Evolutionary conservation across 1,140 invertebrate genomes (phyloP).

Genomic region (Mesaphorura yosii): DNA sequence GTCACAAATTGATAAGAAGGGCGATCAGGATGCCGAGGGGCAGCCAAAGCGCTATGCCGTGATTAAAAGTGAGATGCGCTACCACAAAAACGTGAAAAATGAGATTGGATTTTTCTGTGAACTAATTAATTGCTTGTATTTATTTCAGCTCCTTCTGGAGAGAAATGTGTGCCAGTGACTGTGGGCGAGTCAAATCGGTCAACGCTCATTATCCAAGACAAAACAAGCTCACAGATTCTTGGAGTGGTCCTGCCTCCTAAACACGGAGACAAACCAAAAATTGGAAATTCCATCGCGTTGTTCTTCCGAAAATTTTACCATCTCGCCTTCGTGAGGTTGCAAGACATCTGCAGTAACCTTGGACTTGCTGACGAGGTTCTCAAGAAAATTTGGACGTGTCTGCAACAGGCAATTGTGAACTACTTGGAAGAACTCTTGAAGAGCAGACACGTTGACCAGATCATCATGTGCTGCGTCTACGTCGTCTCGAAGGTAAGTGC

Average conservation of each 20-base stretch:
- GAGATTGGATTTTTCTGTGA: slow-evolving; percentile 2
- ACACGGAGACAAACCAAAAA: slow-evolving; percentile 31
- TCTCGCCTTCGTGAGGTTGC: slow-evolving; percentile 74
- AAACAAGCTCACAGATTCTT: slow-evolving; percentile 30
- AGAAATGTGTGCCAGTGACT: slow-evolving; percentile 30
- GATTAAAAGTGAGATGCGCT: slow-evolving; percentile 27
- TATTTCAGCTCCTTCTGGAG: slow-evolving; percentile 26
- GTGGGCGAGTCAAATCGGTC: slow-evolving; percentile 29
- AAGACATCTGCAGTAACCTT: slow-evolving; percentile 75
- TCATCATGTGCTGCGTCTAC: slow-evolving; percentile 97
- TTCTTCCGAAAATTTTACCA: slow-evolving; percentile 67
- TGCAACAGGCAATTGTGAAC: slow-evolving; percentile 79
- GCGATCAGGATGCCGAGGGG: slow-evolving; percentile 10
- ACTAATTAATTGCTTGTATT: not conserved
- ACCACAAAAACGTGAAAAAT: not conserved
- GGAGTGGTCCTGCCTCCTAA: slow-evolving; percentile 30
- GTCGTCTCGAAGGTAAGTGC: slow-evolving; percentile 75
- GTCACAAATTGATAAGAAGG: slow-evolving; percentile 29
- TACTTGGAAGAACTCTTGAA: slow-evolving; percentile 65
- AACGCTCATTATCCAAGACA: slow-evolving; percentile 30
- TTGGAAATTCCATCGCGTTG: slow-evolving; percentile 25
- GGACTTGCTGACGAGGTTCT: slow-evolving; percentile 61
- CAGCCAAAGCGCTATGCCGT: slow-evolving; percentile 28
- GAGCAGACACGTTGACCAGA: slow-evolving; percentile 91
- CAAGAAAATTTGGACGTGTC: slow-evolving; percentile 90